Conservation (phyloP, 2,113 vertebrate species). For the Megatriorchis doriae region DNA sequence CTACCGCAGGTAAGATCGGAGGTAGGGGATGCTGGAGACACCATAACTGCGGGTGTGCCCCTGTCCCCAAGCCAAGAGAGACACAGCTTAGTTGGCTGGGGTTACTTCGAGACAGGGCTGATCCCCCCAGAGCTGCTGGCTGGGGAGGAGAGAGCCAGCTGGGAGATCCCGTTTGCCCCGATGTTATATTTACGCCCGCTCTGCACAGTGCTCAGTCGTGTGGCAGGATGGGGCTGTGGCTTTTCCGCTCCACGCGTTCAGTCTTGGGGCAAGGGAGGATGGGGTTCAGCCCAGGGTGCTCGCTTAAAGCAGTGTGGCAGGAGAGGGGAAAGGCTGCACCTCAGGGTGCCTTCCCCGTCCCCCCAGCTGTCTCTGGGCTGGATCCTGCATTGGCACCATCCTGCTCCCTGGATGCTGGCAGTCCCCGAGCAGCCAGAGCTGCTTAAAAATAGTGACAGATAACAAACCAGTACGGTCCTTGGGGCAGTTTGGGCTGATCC, state of each 20-base stretch:
- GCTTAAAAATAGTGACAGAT: not conserved
- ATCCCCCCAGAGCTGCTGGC: not conserved
- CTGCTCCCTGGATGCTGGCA: not conserved
- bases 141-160: not conserved
- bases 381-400: not conserved
- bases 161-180: not conserved
- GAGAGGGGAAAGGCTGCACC: not conserved
- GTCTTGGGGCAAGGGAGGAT: not conserved
- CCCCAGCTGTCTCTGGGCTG: not conserved
- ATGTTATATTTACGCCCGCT: fast-evolving
- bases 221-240: fast-evolving
- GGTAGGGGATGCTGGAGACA: not conserved
- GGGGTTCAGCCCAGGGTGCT: not conserved
- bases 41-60: not conserved
- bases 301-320: not conserved
- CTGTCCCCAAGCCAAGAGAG: not conserved
- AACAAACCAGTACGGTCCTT: not conserved
- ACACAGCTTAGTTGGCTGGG: not conserved
- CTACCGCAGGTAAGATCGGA: fast-evolving
- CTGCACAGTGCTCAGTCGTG: fast-evolving
- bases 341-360: fast-evolving
- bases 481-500: not conserved
- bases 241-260: fast-evolving
- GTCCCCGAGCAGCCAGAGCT: not conserved
- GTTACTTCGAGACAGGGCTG: not conserved